These are phyloP conservation scores for Drosophila micromelanica DNA, from an alignment of 1,140 invertebrate species.

Conservation along the genomic window DNA sequence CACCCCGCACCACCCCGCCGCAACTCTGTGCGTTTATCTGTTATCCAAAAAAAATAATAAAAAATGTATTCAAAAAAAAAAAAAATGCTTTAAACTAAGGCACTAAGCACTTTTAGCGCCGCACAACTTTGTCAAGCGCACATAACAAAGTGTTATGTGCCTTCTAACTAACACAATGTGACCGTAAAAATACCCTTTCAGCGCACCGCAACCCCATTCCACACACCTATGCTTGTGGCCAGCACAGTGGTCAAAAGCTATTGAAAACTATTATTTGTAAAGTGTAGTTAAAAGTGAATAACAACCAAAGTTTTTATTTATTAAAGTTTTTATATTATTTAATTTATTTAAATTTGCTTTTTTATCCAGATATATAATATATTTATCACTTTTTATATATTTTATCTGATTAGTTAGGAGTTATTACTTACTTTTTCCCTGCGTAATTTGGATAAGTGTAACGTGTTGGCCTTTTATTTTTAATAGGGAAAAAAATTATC, in stretches of 20 bases:
- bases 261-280: neutral
- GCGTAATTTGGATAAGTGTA: no score
- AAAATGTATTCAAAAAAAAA: constrained; percentile 7
- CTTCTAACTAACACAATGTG: constrained; percentile 77
- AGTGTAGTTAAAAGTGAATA: no score
- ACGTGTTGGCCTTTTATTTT: no score
- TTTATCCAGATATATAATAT: no score
- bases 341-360: no score
- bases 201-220: constrained; percentile 19
- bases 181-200: constrained; percentile 53
- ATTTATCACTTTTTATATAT: no score
- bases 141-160: constrained; percentile 80
- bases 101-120: constrained; percentile 76
- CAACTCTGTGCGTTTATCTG: constrained; percentile 56
- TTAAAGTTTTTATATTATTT: no score
- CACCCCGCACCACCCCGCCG: neutral
- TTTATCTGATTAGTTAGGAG: no score
- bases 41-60: constrained; percentile 13
- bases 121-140: constrained; percentile 79
- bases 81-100: constrained; percentile 78
- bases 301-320: no score
- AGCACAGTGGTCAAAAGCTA: constrained; percentile 13
- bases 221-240: neutral
- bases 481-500: no score
- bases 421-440: no score